Evolutionary conservation across 2,113 vertebrate species (phyloP).

Genomic region (Elachura formosa): DNA sequence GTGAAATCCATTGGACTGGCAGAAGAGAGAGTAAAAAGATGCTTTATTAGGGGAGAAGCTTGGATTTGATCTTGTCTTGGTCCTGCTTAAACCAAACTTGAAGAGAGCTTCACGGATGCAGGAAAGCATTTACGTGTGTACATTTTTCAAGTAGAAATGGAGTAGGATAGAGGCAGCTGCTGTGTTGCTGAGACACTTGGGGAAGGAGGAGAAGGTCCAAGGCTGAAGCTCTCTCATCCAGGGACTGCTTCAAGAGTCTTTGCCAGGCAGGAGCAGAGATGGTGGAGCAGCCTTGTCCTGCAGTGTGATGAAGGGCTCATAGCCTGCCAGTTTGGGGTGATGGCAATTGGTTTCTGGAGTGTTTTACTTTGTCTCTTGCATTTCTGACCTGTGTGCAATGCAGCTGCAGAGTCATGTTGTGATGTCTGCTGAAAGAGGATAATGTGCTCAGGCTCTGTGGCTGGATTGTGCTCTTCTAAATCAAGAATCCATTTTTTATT

Average conservation of each 20-base stretch:
- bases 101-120: accelerated
- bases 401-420: accelerated
- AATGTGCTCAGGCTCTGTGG: accelerated
- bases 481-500: background rate
- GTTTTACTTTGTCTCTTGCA: background rate
- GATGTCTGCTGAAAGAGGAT: background rate
- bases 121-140: background rate
- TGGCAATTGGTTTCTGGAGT: background rate
- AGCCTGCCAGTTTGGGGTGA: background rate
- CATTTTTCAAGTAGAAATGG: background rate
- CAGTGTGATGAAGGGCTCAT: background rate
- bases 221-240: background rate
- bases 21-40: background rate
- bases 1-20: background rate
- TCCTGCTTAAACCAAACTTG: background rate
- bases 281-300: background rate
- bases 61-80: background rate
- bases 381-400: background rate
- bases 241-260: background rate
- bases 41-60: background rate
- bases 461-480: background rate
- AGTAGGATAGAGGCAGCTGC: background rate
- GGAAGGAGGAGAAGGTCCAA: background rate
- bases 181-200: accelerated
- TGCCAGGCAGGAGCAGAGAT: background rate